phyloP scores from a whole-genome alignment of 2,113 vertebrate species.

The Myrmecobius fasciatus region DNA sequence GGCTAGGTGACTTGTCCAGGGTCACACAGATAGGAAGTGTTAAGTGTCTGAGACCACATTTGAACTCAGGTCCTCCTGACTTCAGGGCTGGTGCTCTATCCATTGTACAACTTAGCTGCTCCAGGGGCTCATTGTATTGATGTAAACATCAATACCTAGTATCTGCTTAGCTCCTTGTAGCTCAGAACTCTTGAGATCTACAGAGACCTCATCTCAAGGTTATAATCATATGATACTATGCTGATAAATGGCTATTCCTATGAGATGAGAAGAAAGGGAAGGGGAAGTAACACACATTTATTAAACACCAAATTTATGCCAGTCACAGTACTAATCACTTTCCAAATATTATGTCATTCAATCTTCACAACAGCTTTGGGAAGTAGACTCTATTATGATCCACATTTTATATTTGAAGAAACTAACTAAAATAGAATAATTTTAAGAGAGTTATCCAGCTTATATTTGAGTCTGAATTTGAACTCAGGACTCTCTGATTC shows the following conservation, averaged over 20 bases:
- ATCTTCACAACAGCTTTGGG: background rate
- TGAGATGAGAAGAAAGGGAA: background rate
- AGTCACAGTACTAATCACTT: background rate
- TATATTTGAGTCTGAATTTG: background rate
- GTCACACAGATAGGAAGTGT: no score
- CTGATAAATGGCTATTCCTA: background rate
- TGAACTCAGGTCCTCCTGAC: no score
- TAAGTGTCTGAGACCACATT: no score
- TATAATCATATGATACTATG: background rate
- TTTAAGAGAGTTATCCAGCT: background rate
- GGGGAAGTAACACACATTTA: background rate
- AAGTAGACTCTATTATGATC: background rate
- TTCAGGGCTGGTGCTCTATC: no score
- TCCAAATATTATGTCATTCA: background rate
- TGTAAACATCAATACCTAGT: background rate
- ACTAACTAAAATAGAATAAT: background rate
- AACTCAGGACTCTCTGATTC: background rate
- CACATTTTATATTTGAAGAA: background rate
- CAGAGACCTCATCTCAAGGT: no score
- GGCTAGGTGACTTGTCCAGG: no score
- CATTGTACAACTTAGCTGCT: no score
- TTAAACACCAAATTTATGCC: background rate
- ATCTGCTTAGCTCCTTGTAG: background rate
- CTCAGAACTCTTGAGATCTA: background rate
- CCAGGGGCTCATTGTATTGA: background rate